Evolutionary conservation across 2,797 vertebrate species (phyloP).

Genomic region (Morus bassanus): DNA sequence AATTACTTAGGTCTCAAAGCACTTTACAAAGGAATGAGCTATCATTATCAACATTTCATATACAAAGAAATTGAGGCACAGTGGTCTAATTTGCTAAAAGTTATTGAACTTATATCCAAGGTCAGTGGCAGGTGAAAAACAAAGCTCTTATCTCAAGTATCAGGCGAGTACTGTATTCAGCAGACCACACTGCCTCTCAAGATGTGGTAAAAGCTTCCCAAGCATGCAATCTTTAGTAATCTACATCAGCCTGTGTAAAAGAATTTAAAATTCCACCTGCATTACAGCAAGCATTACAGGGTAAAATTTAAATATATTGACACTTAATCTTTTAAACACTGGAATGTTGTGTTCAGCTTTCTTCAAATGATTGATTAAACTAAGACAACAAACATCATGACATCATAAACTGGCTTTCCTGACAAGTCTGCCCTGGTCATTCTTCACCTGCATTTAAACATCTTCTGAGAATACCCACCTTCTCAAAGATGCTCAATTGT

Average conservation of each 20-base stretch:
- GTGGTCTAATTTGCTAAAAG: neutral
- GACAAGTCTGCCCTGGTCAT: neutral
- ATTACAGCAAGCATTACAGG: neutral
- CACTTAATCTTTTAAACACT: neutral
- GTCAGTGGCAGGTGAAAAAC: neutral
- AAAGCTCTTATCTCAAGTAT: neutral
- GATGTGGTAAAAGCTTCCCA: neutral
- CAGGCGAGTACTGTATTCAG: neutral
- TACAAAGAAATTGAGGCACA: neutral
- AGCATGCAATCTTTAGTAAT: neutral
- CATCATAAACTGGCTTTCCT: neutral
- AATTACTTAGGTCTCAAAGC: conserved; percentile 45
- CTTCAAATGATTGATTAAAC: neutral
- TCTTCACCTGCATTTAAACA: neutral
- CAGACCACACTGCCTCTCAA: neutral
- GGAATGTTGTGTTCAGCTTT: neutral
- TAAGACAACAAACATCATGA: neutral
- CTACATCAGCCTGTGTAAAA: neutral
- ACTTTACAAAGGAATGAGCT: neutral
- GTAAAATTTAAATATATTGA: neutral
- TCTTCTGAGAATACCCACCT: neutral
- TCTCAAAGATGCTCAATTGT: neutral
- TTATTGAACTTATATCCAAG: conserved; percentile 19
- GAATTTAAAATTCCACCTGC: neutral
- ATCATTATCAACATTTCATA: conserved; percentile 7